Evolutionary conservation across 2,797 vertebrate genomes (phyloP).

Genomic region (Manis javanica): DNA sequence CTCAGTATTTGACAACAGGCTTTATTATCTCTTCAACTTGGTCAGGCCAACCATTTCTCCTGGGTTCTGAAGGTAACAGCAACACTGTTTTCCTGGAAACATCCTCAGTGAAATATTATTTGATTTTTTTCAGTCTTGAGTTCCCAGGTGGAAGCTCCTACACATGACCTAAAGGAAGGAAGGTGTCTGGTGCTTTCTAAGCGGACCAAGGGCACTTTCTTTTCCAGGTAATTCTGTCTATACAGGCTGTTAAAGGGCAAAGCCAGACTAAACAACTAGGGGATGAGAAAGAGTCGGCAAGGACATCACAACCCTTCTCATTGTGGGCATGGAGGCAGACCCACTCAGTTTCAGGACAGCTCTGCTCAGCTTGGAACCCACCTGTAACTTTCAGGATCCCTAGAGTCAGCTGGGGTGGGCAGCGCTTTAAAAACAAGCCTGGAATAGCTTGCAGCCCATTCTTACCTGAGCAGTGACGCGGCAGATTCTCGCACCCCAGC

Average conservation of each 20-base stretch:
- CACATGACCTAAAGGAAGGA: background rate
- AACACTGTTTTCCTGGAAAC: fast-evolving
- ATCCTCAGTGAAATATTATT: fast-evolving
- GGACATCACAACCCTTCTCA: background rate
- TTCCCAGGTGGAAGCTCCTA: background rate
- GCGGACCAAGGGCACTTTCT: background rate
- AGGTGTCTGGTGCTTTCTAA: background rate
- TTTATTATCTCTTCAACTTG: background rate
- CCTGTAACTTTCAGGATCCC: background rate
- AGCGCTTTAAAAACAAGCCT: background rate
- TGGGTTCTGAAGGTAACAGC: background rate
- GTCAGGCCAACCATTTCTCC: background rate
- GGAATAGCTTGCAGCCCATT: background rate
- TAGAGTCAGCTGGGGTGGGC: background rate
- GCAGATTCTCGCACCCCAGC: fast-evolving
- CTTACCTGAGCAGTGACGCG: fast-evolving
- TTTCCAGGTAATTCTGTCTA: background rate
- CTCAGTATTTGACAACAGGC: background rate
- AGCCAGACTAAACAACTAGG: background rate
- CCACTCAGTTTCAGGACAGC: fast-evolving
- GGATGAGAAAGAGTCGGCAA: fast-evolving
- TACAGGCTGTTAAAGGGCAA: background rate
- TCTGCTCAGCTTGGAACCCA: background rate
- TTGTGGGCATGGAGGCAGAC: background rate
- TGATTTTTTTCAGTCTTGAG: background rate